Base-by-base conservation (phyloP, 2,888 invertebrate genomes). In the Tetranychus truncatus region DNA sequence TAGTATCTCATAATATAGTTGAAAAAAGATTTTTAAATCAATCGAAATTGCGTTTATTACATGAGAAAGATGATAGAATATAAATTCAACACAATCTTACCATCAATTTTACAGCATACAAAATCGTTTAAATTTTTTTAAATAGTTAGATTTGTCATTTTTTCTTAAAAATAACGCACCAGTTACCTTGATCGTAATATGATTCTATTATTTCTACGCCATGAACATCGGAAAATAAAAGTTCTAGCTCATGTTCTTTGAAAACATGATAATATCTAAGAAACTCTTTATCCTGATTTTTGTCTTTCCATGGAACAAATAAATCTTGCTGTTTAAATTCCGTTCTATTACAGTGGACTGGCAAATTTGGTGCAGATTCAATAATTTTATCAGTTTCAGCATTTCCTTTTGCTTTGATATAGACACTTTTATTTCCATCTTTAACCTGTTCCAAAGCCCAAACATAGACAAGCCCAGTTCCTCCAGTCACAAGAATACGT, bases 181-280 rank as follows among this genome's bases (percentile, higher is more conserved):
- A 95, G 82, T 97, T 97, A 0, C 97, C 97, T 83, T 96, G 91
- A 83, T 96, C 96, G 81, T 95, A 95, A 83, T 92, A 97, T 80
- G 87, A 88, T 45, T 86, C 84, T 55, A 87, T 81, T 15, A 95
- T 83, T 71, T 81, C 80, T 66, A 89, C 84, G 20, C 76, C 83
- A 71, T 83, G 78, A 6, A 88, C 79, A 77, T 85, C 82, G 34
- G 81, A 80, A 78, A 90, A 89, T 24, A 78, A 65, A 77, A 83
- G 79, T 79, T 89, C 87, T 66, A 95, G 82, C 84, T 95, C 96
- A 0, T 87, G 87, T 79, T 91, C 88, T 79, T 89, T 88, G 81
- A 96, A 97, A 3, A 96, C 92, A 81, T 97, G 96, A 83, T 97
- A 97, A 82, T 88, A 97, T 77, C 96, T 85, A 74, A 94, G 85